phyloP scores from a whole-genome alignment of 2,113 vertebrate genomes.

The Calyptommatus sinebrachiatus region DNA sequence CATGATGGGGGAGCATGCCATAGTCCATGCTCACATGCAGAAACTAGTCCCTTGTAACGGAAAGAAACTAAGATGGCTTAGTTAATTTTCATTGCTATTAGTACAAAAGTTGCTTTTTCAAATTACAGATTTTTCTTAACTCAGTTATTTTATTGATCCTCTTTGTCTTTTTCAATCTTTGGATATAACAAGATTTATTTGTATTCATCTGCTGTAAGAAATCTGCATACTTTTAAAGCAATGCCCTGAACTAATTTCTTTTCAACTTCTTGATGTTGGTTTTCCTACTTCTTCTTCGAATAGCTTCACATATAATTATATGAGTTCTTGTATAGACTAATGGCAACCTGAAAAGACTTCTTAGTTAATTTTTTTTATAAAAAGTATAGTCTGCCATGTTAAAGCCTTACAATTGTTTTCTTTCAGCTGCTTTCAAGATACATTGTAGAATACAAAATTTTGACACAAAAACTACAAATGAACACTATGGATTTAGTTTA shows the following conservation, averaged over 20 bases:
- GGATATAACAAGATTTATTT: neutral
- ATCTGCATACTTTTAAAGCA: constrained; percentile 55
- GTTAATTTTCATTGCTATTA: neutral
- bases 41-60: too few relatives aligned
- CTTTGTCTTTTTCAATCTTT: neutral
- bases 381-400: constrained; percentile 2
- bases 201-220: constrained; percentile 48
- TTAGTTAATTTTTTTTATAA: neutral
- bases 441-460: neutral
- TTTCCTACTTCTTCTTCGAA: constrained; percentile 19
- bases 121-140: neutral
- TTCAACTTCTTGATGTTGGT: constrained; percentile 43
- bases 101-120: neutral
- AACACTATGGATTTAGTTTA: neutral
- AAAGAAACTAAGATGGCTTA: neutral
- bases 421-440: constrained; percentile 2
- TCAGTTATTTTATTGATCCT: neutral
- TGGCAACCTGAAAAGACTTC: constrained; percentile 20
- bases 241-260: constrained; percentile 16
- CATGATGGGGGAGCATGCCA: too few relatives aligned
- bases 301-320: constrained; percentile 21
- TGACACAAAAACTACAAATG: accelerated
- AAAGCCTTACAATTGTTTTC: neutral
- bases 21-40: too few relatives aligned
- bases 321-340: constrained; percentile 25